Evolutionary conservation across 2,797 vertebrate genomes (phyloP), one percentile per base, ranked within the genome.

Genomic region (Amblyraja radiata): DNA sequence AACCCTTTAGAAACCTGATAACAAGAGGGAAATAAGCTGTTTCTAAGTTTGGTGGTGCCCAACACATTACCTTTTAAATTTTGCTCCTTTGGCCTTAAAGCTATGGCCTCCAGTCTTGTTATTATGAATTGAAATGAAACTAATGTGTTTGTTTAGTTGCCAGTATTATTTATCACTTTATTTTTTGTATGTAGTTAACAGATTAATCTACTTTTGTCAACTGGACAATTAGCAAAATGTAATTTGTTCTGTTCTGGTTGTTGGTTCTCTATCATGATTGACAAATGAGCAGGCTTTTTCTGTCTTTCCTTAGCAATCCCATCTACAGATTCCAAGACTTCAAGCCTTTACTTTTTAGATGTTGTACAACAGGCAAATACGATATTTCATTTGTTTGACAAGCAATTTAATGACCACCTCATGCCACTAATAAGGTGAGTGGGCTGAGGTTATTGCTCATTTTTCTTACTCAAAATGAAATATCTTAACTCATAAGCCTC

Each of bases 351-450:
- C 96, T 99, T 99, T 95, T 96, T 99, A 96, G 98, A 99, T 95
- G 98, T 99, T 94, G 99, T 99, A 93, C 98, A 99, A 94, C 99
- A 99, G 94, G 99, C 99, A n/a, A 99, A 99, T 96, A 99, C 99
- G 25, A 98, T 99, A 96, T 99, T 99, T 95, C 99, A 99, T 96
- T 97, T 99, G 94, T 99, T 99, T 96, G 99, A 99, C 96, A 99
- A 99, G 95, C 99, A 99, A 94, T 99, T 99, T 96, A 99, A 98
- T 94, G 99, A 99, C 96, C 98, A 99, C 95, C 98, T 99, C 94
- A 99, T 99, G 99, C 99, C 99, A 95, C 96, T 99, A 93, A 98
- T 99, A 96, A 99, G 99, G 99, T 99, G 95, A 95, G 96, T 94
- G 32, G 36, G 28, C 93, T 65, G 78, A 78, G 93, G 32, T 93